Evolutionary conservation across 2,113 vertebrate genomes (phyloP), one percentile per base, ranked within the genome.

Genomic region (Diadophis punctatus): DNA sequence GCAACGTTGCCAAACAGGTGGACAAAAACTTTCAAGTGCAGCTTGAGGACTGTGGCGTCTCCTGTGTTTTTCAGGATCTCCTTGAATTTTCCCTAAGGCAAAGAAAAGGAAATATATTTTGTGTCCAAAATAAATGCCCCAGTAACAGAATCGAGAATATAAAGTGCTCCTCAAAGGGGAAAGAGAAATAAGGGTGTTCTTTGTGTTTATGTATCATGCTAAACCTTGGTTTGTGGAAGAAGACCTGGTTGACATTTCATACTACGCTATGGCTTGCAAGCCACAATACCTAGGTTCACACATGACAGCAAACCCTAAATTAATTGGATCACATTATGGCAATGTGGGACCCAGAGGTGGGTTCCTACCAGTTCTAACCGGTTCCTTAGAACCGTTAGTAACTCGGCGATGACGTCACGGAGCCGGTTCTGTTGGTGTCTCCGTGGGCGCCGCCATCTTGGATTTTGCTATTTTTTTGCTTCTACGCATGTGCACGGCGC

Each of bases 11-110:
- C 95, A 92, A 93, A 95, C 94, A 97, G 93, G 87, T 95, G 94
- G 93, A 97, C 96, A 94, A 98, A 96, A 89, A 98, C 98, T 91
- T 97, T 92, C 52, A 99, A 96, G 96, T 97, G 98, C n/a, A 96
- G 85, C 90, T 94, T 97, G 94, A 97, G 96, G 96, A 98, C 98
- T 88, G 97, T 97, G 84, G 95, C 94, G 93, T 96, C 95, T 88
- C 92, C 89, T 63, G 95, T 96, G 58, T 96, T 91, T 95, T 94
- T 96, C 8, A 97, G 93, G 93, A 97, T 96, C 1, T 94, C 96
- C 94, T 0, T 85, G 93, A 99, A 97, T 96, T 97, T 97, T 85
- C 96, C 96, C 98, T 99, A 94, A 51, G 86, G 3, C 49, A 39
- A 3, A 55, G 30, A 39, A 93, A 18, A 95, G 68, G 95, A 6